These are phyloP conservation scores for Eristalis tenax DNA, from an alignment of 2,888 invertebrate genomes.

Conservation along the genomic window DNA sequence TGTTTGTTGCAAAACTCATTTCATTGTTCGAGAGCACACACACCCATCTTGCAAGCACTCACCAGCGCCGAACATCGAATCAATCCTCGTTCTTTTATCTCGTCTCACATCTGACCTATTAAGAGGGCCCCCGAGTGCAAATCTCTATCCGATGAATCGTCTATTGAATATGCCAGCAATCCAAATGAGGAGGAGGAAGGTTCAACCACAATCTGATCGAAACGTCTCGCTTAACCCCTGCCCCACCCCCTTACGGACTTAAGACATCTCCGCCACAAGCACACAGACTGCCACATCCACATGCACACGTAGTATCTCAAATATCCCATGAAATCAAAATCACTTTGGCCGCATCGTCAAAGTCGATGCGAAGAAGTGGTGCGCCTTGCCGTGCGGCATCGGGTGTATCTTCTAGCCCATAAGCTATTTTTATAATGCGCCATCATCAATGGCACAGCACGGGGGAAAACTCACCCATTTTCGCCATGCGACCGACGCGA, in stretches of 20 bases:
- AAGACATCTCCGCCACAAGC: constrained; percentile 14
- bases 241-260: neutral
- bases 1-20: constrained; percentile 20
- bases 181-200: constrained; percentile 5
- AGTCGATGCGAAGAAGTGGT: neutral
- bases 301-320: constrained; percentile 36
- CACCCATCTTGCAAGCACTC: neutral
- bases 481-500: constrained; percentile 21
- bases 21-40: neutral
- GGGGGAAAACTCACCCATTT: constrained; percentile 31
- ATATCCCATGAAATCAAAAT: constrained; percentile 56
- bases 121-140: constrained; percentile 39
- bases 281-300: neutral
- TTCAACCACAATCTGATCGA: constrained; percentile 12
- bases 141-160: constrained; percentile 59
- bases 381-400: neutral
- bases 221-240: constrained; percentile 28
- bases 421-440: constrained; percentile 66
- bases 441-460: constrained; percentile 45
- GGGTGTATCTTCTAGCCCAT: neutral
- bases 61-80: constrained; percentile 6
- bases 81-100: constrained; percentile 21
- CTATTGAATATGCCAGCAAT: constrained; percentile 55
- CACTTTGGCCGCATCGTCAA: constrained; percentile 5
- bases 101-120: constrained; percentile 41